These are phyloP conservation scores for Tachuris rubrigastra DNA, from an alignment of 2,113 vertebrate genomes.

Conservation along the genomic window DNA sequence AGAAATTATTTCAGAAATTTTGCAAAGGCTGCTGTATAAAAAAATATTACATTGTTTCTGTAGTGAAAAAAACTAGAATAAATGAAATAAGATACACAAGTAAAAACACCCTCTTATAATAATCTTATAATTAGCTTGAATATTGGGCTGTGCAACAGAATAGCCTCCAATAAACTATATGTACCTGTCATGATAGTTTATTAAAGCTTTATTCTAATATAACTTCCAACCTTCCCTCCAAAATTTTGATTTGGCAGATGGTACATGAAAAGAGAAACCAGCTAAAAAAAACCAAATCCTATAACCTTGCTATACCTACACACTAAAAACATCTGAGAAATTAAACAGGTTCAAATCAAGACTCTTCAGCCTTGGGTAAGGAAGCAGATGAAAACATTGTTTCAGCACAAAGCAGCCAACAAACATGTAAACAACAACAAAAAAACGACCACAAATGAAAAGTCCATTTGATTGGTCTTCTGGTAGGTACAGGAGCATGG, in stretches of 20 bases:
- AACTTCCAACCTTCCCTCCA: not conserved
- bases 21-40: not conserved
- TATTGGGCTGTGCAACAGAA: slow-evolving; percentile 70
- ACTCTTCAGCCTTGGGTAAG: not conserved
- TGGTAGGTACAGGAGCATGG: not conserved
- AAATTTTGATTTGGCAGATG: not conserved
- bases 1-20: not conserved
- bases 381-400: not conserved
- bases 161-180: slow-evolving; percentile 68
- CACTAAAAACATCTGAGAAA: not conserved
- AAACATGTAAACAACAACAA: not conserved
- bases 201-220: slow-evolving; percentile 68
- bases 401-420: not conserved
- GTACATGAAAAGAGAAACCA: not conserved
- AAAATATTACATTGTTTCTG: not conserved
- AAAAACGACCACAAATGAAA: not conserved
- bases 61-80: not conserved
- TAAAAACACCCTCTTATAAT: slow-evolving; percentile 64
- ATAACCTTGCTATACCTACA: not conserved
- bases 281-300: not conserved
- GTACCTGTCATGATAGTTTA: slow-evolving; percentile 58
- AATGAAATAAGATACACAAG: not conserved
- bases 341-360: not conserved
- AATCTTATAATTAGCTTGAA: slow-evolving; percentile 66
- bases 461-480: not conserved